Evolutionary conservation across 1,140 invertebrate genomes (phyloP), one percentile per base, ranked within the genome.

Genomic region (Anoplolepis gracilipes): DNA sequence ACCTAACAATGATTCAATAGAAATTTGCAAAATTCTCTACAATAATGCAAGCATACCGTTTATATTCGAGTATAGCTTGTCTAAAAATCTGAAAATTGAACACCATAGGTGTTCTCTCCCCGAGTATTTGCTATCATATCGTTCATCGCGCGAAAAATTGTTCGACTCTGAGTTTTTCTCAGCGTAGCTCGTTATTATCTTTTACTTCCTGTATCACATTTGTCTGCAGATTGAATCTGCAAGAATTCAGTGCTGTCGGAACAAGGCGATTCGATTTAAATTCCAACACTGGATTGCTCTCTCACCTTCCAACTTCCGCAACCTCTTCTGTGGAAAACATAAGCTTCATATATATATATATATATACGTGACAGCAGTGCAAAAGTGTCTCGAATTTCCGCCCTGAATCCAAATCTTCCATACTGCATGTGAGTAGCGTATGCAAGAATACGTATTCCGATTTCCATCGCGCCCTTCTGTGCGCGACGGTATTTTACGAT

Each of bases 181-280:
- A 13, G 0, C 25, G 1, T 67, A n/a, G 28, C 22, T 81, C 36
- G 49, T 57, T 81, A 70, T 81, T 81, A 36, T n/a, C 25, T 55
- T 59, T 81, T 57, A 53, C 36, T 39, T 42, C 19, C n/a, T 22
- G 36, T 55, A 67, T 72, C 53, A 72, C 78, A 73, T 82, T 79
- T 69, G 64, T 69, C 67, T 73, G n/a, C 25, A 72, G 67, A 82
- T 82, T 70, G 67, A 82, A 82, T 82, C 28, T 59, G 67, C 4
- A 82, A 33, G 22, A 82, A 82, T 82, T 30, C 53, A 46, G 53
- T 53, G n/a, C 67, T 82, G 67, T 73, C 78, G 78, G 25, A 82
- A 59, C 78, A 72, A 82, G 78, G 59, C 49, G 36, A 82, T 82
- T 82, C 78, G 67, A 82, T 82, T 82, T 82, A 72, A 82, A 82